Percentiles rank a stretch among this genome's conserved stretches.
phyloP scores from a whole-genome alignment of 2,797 vertebrate species.

The Trachurus trachurus region DNA sequence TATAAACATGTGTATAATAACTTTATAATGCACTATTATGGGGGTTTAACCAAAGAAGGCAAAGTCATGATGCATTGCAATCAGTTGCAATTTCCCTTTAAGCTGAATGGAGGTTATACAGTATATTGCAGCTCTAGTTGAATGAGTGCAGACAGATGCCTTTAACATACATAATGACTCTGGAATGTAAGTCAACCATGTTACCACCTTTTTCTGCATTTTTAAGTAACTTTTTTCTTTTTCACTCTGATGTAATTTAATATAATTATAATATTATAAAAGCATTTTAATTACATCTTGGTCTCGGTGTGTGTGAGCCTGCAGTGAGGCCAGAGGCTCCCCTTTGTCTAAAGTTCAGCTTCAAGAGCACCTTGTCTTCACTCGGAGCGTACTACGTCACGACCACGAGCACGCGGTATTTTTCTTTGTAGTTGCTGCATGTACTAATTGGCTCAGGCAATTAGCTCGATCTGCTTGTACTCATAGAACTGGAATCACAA shows the following conservation, averaged over 20 bases:
- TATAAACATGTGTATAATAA: background rate
- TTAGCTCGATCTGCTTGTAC: background rate
- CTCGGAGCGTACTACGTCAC: too few species aligned
- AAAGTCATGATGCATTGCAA: background rate
- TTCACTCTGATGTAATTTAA: too few species aligned
- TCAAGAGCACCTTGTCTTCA: too few species aligned
- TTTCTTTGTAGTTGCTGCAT: slow-evolving; percentile 1
- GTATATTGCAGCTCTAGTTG: background rate
- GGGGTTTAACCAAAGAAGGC: background rate
- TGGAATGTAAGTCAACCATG: too few species aligned
- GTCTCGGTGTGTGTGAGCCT: too few species aligned
- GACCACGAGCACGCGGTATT: too few species aligned
- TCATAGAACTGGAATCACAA: background rate
- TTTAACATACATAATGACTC: background rate
- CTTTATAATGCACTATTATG: background rate
- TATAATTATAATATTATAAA: too few species aligned
- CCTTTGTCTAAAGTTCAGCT: too few species aligned
- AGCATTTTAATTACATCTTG: too few species aligned
- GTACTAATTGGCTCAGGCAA: slow-evolving; percentile 1
- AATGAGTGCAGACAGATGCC: background rate
- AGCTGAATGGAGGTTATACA: background rate
- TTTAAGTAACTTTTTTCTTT: too few species aligned
- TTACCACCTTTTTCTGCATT: too few species aligned
- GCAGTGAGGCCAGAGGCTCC: too few species aligned
- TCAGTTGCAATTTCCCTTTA: background rate